Conservation (phyloP, 2,797 vertebrate species). For the Chanos chanos region DNA sequence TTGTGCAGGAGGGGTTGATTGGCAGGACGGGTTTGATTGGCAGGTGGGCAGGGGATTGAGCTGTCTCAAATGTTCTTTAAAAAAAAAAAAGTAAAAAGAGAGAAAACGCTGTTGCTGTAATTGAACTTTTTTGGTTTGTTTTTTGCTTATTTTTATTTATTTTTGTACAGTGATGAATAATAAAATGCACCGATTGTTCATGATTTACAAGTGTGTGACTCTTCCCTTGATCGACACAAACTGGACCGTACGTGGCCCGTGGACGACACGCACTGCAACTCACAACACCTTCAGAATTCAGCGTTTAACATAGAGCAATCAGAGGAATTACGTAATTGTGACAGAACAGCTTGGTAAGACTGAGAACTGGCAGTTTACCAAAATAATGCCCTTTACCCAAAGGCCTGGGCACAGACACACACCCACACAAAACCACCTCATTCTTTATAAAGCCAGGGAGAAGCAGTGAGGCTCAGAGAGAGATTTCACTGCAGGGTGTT, state of each 20-base stretch:
- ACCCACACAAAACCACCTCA: too few species aligned
- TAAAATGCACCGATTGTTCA: constrained; percentile 98
- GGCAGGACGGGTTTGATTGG: constrained; percentile 37
- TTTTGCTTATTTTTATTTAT: constrained; percentile 97
- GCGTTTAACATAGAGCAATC: not conserved
- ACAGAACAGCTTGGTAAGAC: constrained; percentile 10
- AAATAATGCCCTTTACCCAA: not conserved
- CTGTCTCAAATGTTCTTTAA: constrained; percentile 54
- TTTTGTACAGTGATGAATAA: constrained; percentile 99
- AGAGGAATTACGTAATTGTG: constrained; percentile 2
- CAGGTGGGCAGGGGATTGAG: constrained; percentile 45
- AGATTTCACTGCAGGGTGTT: too few species aligned
- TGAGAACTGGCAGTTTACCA: not conserved
- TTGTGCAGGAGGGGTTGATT: constrained; percentile 44
- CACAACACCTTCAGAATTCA: not conserved
- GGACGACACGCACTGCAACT: too few species aligned
- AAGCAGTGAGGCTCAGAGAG: too few species aligned
- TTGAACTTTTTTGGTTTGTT: constrained; percentile 69
- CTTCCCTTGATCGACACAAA: constrained; percentile 8
- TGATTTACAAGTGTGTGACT: constrained; percentile 48
- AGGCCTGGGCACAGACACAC: not conserved
- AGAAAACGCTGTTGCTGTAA: constrained; percentile 67
- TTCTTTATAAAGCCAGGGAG: too few species aligned
- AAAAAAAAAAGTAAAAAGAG: constrained; percentile 51
- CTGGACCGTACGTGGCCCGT: too few species aligned